phyloP scores from a whole-genome alignment of 1,140 invertebrate genomes.

The Panagrolaimus sp. region DNA sequence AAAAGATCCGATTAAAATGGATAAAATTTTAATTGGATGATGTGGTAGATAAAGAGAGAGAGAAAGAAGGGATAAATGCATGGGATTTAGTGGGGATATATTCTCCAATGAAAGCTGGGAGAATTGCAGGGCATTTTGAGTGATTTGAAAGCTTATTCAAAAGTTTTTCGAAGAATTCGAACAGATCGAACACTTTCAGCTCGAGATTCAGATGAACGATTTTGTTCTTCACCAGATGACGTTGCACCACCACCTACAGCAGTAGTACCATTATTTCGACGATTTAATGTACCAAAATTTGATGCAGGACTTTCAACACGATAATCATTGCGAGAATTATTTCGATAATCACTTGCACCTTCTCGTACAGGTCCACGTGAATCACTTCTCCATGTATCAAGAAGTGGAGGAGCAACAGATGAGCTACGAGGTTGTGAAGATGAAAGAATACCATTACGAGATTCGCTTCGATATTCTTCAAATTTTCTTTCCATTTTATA shows the following conservation, averaged over 20 bases:
- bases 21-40: too few species aligned
- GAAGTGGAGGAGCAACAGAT: background rate
- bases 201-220: slow-evolving; percentile 22
- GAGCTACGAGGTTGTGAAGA: background rate
- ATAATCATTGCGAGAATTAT: slow-evolving; percentile 4
- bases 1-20: too few species aligned
- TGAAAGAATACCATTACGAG: background rate
- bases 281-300: background rate
- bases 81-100: too few species aligned
- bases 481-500: background rate
- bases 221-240: slow-evolving; percentile 25
- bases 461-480: slow-evolving; percentile 24
- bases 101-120: too few species aligned
- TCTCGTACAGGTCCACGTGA: slow-evolving; percentile 4
- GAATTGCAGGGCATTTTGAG: background rate
- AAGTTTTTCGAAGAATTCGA: slow-evolving; percentile 34
- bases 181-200: slow-evolving; percentile 26
- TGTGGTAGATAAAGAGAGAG: too few species aligned
- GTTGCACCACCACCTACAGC: too few species aligned
- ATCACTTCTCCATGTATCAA: slow-evolving; percentile 17
- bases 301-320: slow-evolving; percentile 15
- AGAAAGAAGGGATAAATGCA: too few species aligned
- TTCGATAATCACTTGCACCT: too few species aligned
- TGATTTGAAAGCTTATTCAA: slow-evolving; percentile 12
- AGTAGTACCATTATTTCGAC: background rate